These are phyloP conservation scores for Deladenus siricidicola DNA, from an alignment of 2,888 invertebrate species.

Conservation along the genomic window DNA sequence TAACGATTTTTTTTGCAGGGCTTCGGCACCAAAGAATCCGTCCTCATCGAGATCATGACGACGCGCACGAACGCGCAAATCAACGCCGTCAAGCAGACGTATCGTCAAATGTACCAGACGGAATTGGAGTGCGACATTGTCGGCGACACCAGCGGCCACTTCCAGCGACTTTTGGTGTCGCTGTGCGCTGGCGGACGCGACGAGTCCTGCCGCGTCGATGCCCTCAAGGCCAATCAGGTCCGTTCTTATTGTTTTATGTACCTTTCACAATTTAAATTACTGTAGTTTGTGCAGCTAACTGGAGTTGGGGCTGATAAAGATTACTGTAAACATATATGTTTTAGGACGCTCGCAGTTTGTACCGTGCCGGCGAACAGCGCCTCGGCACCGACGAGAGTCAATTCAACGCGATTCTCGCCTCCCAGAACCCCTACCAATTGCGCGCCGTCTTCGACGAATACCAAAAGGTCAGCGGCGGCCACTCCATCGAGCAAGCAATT, in stretches of 20 bases:
- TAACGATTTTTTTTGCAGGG: constrained; percentile 61
- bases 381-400: constrained; percentile 60
- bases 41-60: constrained; percentile 79
- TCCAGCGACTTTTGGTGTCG: constrained; percentile 73
- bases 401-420: constrained; percentile 53
- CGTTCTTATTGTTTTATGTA: background rate
- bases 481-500: constrained; percentile 52
- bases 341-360: constrained; percentile 55
- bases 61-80: constrained; percentile 70
- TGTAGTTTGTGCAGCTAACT: background rate
- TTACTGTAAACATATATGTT: background rate
- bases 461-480: constrained; percentile 49
- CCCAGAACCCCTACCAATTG: constrained; percentile 55
- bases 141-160: constrained; percentile 82
- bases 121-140: constrained; percentile 54
- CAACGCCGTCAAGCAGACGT: constrained; percentile 54
- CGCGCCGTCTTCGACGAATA: constrained; percentile 55
- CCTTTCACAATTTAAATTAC: no score
- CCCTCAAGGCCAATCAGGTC: constrained; percentile 66
- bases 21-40: constrained; percentile 70
- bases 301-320: background rate
- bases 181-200: constrained; percentile 63
- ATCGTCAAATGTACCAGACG: constrained; percentile 32
- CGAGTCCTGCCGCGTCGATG: constrained; percentile 69
- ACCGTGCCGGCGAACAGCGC: constrained; percentile 61